A percentile compares a stretch with the other conserved stretches of the same genome.
These are phyloP conservation scores for Podarcis siculus DNA, from an alignment of 2,797 vertebrate genomes.

Conservation along the genomic window DNA sequence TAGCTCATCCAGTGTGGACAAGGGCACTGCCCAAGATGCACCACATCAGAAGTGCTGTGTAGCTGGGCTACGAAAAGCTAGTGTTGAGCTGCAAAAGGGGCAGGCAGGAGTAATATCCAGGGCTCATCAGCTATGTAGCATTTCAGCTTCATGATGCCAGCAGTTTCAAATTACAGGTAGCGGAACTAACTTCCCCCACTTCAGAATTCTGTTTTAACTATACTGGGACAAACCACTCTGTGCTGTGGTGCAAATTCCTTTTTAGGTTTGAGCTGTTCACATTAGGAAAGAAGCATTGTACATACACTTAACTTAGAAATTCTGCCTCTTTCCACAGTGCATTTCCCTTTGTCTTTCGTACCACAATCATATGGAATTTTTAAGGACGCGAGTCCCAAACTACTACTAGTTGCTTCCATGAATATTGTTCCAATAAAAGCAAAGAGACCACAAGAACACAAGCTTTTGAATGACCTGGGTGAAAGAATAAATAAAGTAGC, in stretches of 20 bases:
- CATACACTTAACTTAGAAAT: conserved; percentile 60
- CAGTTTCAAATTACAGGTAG: background rate
- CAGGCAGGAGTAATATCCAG: background rate
- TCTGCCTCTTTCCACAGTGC: conserved; percentile 61
- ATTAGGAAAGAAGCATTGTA: conserved; percentile 55
- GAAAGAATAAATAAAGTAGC: conserved; percentile 79
- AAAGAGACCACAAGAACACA: background rate
- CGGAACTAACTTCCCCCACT: background rate
- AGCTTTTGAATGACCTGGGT: background rate
- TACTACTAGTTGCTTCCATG: background rate
- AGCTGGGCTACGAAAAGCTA: background rate
- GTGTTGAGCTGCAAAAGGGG: background rate
- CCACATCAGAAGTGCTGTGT: background rate
- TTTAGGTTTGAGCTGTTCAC: background rate
- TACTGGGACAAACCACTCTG: background rate
- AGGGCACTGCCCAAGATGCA: background rate
- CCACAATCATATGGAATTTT: conserved; percentile 65
- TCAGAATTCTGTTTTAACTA: background rate
- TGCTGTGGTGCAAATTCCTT: background rate
- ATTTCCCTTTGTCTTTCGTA: conserved; percentile 68
- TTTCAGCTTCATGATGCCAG: background rate
- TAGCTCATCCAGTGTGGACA: background rate
- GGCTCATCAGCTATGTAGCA: background rate
- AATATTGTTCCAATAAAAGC: conserved; percentile 9
- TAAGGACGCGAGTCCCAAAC: conserved; percentile 35